These are phyloP conservation scores for Aptenodytes patagonicus DNA, from an alignment of 2,113 vertebrate species.

Conservation along the genomic window DNA sequence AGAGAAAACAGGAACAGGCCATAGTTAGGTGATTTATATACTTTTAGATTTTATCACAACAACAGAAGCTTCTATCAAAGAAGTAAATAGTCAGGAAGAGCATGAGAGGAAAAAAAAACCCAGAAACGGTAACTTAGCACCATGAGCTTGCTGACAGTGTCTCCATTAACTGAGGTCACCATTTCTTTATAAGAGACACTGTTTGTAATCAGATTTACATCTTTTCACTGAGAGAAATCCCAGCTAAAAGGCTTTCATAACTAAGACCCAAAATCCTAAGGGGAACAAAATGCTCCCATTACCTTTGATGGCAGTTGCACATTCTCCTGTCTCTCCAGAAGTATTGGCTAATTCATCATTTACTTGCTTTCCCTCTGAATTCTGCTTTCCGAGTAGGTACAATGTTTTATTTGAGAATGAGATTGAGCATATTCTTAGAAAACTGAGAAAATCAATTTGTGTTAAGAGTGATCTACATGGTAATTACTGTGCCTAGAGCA, in stretches of 20 bases:
- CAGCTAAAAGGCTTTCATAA: background rate
- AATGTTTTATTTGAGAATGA: slow-evolving; percentile 9
- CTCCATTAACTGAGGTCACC: background rate
- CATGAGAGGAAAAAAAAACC: background rate
- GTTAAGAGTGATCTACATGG: background rate
- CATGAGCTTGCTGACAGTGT: background rate
- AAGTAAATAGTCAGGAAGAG: background rate
- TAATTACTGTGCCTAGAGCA: background rate
- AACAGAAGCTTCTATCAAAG: background rate
- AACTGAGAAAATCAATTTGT: slow-evolving; percentile 37
- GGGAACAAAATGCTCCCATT: background rate
- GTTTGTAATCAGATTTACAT: background rate
- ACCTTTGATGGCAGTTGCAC: background rate
- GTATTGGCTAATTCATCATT: background rate
- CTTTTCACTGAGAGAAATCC: background rate
- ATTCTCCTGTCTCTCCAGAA: background rate
- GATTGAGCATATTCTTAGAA: background rate
- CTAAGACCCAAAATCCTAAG: background rate
- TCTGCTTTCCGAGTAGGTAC: background rate
- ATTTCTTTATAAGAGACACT: background rate
- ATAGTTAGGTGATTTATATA: background rate
- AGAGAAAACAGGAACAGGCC: background rate
- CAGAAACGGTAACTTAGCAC: background rate
- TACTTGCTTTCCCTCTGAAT: background rate
- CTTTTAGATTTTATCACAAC: background rate